Conservation (phyloP, 2,888 invertebrate species). For the Orthonevra nobilis region DNA sequence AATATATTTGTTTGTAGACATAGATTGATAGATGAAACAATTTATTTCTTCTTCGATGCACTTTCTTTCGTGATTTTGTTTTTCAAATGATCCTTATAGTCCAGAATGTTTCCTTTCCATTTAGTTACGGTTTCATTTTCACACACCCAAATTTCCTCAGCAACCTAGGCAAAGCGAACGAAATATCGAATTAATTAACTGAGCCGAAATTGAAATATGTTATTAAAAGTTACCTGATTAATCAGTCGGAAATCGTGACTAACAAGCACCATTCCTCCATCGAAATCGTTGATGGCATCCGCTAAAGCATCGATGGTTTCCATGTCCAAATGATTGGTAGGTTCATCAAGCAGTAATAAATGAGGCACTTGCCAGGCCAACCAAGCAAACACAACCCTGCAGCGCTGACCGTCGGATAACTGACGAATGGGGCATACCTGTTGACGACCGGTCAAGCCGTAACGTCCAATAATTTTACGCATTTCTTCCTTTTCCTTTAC, state of each 20-base stretch:
- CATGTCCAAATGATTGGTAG: conserved; percentile 98
- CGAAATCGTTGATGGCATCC: conserved; percentile 98
- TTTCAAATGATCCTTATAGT: conserved; percentile 97
- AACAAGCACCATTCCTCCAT: conserved; percentile 99
- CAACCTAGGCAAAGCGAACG: conserved; percentile 86
- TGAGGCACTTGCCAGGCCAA: conserved; percentile 98
- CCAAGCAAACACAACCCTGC: conserved; percentile 99
- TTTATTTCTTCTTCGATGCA: conserved; percentile 73
- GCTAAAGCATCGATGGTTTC: conserved; percentile 99
- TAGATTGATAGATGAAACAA: conserved; percentile 15
- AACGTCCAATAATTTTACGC: conserved; percentile 99
- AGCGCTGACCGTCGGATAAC: conserved; percentile 97
- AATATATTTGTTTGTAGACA: conserved; percentile 44
- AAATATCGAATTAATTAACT: background rate
- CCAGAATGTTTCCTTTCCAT: conserved; percentile 97
- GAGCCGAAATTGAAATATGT: background rate
- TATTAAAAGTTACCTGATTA: conserved; percentile 87
- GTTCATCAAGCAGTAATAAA: conserved; percentile 89
- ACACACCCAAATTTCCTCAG: conserved; percentile 99
- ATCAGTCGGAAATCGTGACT: conserved; percentile 99
- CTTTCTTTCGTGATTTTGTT: conserved; percentile 87
- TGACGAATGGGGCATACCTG: conserved; percentile 85
- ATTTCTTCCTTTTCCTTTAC: conserved; percentile 99
- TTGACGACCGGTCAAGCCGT: conserved; percentile 97
- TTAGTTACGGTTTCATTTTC: conserved; percentile 97